These are phyloP conservation scores for Listrodromus nycthemerus DNA, from an alignment of 2,888 invertebrate genomes.

Conservation along the genomic window DNA sequence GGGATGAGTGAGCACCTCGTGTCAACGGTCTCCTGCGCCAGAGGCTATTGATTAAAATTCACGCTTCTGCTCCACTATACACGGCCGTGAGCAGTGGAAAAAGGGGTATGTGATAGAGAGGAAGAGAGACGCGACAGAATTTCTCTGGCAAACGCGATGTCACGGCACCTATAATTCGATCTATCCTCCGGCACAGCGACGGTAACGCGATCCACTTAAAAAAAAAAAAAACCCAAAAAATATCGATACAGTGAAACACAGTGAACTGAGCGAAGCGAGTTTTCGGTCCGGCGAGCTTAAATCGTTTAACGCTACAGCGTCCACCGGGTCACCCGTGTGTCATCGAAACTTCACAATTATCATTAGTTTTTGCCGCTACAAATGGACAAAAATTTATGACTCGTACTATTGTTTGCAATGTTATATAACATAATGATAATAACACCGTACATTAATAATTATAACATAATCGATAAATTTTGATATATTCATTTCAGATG, in stretches of 20 bases:
- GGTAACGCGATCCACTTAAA: conserved; percentile 45
- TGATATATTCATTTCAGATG: not conserved
- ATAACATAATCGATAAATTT: not conserved
- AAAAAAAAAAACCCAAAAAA: conserved; percentile 30
- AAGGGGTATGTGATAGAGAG: conserved; percentile 2
- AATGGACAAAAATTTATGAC: not conserved
- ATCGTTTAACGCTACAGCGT: conserved; percentile 47
- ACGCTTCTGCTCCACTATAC: conserved; percentile 19
- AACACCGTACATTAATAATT: not conserved
- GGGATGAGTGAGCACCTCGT: conserved; percentile 50
- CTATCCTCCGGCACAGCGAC: conserved; percentile 4
- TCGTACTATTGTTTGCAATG: not conserved
- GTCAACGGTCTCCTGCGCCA: conserved; percentile 43
- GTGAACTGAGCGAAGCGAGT: conserved; percentile 1
- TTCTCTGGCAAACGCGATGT: conserved; percentile 25
- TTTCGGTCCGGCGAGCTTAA: conserved; percentile 43
- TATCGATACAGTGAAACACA: not conserved
- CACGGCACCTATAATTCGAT: conserved; percentile 57
- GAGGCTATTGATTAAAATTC: conserved; percentile 66
- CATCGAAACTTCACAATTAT: conserved; percentile 20
- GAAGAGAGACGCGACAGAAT: not conserved
- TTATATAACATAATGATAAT: not conserved
- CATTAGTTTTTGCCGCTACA: not conserved
- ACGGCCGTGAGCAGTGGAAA: conserved; percentile 30
- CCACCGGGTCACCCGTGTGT: conserved; percentile 1